Evolutionary conservation across 1,140 invertebrate species (phyloP), one percentile per base, ranked within the genome.

Genomic region (Zaprionus camerounensis): DNA sequence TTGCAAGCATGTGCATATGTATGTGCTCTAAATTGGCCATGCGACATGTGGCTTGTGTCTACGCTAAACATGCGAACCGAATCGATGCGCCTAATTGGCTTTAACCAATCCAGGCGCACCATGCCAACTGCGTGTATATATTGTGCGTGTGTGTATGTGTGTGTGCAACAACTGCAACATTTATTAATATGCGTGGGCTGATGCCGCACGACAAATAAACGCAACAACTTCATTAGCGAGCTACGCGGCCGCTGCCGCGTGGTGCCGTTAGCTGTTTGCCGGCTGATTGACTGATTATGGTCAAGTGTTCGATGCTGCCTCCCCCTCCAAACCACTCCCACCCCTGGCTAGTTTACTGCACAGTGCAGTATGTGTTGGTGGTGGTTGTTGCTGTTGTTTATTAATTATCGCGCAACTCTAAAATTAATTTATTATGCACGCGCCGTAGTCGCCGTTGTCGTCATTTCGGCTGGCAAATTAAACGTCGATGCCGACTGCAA

Each of bases 201-300:
- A 65, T 46, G 74, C 73, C 78, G 38, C 65, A 76, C 70, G 70
- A 82, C 81, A 67, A 71, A 74, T 69, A 84, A 90, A 83, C 84
- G 82, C 78, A 88, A 88, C 84, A 84, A 88, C 84, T 88, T 88
- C 85, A 88, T 88, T 88, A 88, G 80, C 79, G 71, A 41, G 20
- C 46, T 61, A 67, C 28, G 73, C 58, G 22, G 61, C 17, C 67
- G 59, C 78, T 64, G 69, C 63, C 78, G 68, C 41, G n/a, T 9
- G 7, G n/a, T 46, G 64, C 58, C 85, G 75, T 46, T 17, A 46
- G 41, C 41, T 79, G 83, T 88, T 86, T 80, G 77, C 80, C 61
- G 77, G 61, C 84, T 88, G 84, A 88, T 88, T 88, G 84, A 88
- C 85, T 88, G 84, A 88, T 88, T 88, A 88, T 88, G 84, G 84